Evolutionary conservation across 2,113 vertebrate genomes (phyloP), one percentile per base, ranked within the genome.

Genomic region (Cottus gobio): DNA sequence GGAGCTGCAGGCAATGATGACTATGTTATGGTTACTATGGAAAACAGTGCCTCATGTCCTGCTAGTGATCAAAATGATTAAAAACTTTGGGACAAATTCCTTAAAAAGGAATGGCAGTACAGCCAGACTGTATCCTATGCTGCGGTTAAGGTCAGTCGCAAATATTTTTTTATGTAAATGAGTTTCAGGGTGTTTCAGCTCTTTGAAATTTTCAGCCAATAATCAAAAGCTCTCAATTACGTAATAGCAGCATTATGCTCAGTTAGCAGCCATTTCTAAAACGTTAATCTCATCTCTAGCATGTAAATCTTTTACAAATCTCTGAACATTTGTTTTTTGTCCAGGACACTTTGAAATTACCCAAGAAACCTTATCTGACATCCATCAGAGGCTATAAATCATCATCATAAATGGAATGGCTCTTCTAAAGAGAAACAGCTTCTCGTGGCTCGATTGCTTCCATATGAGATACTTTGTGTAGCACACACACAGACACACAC

Each of bases 331-430:
- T 44, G 37, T 52, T 58, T 61, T 50, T 0, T n/a, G 22, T 37
- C 28, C 50, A 56, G 8, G 56, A 71, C 1, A 0, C 24, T 68
- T 72, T 71, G 44, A 83, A 88, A 84, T 77, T n/a, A 26, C 61
- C 50, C 20, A 65, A 73, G n/a, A 70, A 83, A 76, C 0, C 3
- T 7, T 79, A 71, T 87, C 76, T 87, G 87, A 90, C 88, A 77
- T 73, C 75, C 31, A 84, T 89, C 89, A 84, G 54, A 37, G 71
- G 74, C 68, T 68, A 81, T 89, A 90, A 84, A 91, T 89, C 85
- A 83, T 89, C 85, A 83, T 46, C 57, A 79, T 88, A 60, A 81
- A 88, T 77, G 70, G 69, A 85, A 84, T 54, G 71, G 75, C 10
- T 90, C 61, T 77, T 37, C 39, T 85, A 57, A 89, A 82, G 71